phyloP scores from a whole-genome alignment of 2,888 invertebrate species.

The Nesidiocoris tenuis region DNA sequence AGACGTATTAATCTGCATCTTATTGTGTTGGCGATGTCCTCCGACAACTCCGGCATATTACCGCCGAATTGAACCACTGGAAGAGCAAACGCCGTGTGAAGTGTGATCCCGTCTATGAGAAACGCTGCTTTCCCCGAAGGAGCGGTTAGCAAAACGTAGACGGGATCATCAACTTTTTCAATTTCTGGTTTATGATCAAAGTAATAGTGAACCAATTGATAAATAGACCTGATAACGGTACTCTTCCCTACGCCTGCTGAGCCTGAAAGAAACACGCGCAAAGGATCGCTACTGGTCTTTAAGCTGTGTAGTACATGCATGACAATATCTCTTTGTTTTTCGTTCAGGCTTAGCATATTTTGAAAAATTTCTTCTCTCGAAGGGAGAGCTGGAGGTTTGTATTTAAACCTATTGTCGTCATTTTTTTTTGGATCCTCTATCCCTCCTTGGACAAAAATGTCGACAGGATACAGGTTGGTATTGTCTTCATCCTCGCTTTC shows the following conservation, averaged over 20 bases:
- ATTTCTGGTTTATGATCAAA: neutral
- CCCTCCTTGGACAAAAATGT: conserved; percentile 11
- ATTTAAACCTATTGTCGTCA: neutral
- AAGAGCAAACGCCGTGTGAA: conserved; percentile 42
- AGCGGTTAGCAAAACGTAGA: conserved; percentile 39
- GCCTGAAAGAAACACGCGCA: conserved; percentile 16
- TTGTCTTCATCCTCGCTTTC: conserved; percentile 2
- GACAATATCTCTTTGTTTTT: conserved; percentile 23
- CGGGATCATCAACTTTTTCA: conserved; percentile 21
- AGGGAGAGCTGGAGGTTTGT: conserved; percentile 8
- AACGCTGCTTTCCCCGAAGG: conserved; percentile 44
- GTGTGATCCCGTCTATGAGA: conserved; percentile 43
- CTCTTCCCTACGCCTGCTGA: conserved; percentile 23
- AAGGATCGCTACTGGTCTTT: neutral
- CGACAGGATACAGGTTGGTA: neutral
- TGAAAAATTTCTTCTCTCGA: conserved; percentile 11
- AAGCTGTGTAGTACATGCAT: conserved; percentile 30
- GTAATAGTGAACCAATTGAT: neutral
- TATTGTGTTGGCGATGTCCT: conserved; percentile 27
- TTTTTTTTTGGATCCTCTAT: conserved; percentile 1
- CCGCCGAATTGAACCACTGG: conserved; percentile 28
- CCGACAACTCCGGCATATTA: conserved; percentile 21
- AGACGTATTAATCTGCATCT: conserved; percentile 12
- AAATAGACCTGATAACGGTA: conserved; percentile 2
- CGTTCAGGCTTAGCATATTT: conserved; percentile 9